phyloP scores from a whole-genome alignment of 1,140 invertebrate genomes.

The Oncopodura yosiiana region DNA sequence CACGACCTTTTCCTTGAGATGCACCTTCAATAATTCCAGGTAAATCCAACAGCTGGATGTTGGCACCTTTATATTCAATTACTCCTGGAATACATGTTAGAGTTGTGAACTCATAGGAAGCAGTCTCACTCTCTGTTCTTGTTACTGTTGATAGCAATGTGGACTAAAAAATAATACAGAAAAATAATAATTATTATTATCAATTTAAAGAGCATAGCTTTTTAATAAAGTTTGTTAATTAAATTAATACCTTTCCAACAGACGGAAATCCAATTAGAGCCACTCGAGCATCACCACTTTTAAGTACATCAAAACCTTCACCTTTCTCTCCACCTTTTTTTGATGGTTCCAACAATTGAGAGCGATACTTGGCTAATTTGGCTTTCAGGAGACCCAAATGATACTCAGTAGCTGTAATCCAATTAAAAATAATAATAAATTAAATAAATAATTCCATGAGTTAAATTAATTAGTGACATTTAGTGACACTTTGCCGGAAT shows the following conservation, averaged over 20 bases:
- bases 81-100: conserved; percentile 98
- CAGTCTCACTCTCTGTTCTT: conserved; percentile 88
- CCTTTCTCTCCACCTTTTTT: conserved; percentile 91
- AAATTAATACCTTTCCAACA: conserved; percentile 87
- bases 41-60: conserved; percentile 94
- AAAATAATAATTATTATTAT: conserved; percentile 1
- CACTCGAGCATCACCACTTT: conserved; percentile 97
- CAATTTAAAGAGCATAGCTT: conserved; percentile 14
- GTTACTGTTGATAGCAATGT: conserved; percentile 87
- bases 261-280: conserved; percentile 96
- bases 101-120: conserved; percentile 98
- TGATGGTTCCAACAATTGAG: conserved; percentile 85
- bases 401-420: conserved; percentile 93
- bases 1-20: conserved; percentile 72
- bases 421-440: conserved; percentile 22
- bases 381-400: conserved; percentile 97
- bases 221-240: conserved; percentile 29
- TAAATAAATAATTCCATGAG: conserved; percentile 31
- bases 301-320: conserved; percentile 99
- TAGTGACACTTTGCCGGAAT: not conserved
- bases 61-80: conserved; percentile 94
- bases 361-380: conserved; percentile 94
- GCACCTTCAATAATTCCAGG: conserved; percentile 96
- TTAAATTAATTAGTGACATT: not conserved
- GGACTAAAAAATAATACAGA: conserved; percentile 51